Evolutionary conservation across 2,113 vertebrate species (phyloP), one percentile per base, ranked within the genome.

Genomic region (Pelvicachromis taeniatus): DNA sequence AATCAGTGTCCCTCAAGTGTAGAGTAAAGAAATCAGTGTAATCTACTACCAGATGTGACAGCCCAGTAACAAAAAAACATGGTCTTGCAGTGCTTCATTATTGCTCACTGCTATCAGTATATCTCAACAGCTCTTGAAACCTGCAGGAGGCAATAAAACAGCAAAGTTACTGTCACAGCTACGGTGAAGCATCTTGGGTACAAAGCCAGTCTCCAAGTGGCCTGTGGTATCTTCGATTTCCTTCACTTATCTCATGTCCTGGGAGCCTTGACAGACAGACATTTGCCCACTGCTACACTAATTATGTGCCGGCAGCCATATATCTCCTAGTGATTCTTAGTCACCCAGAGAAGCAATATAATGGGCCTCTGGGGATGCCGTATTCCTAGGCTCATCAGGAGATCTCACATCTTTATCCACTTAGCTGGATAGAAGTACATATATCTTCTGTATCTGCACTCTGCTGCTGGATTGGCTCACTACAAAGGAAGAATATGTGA

Each of bases 391-490:
- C 82, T 85, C 78, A 80, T 86, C 68, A 73, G 56, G 89, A 53
- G 77, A 87, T 65, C 85, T 78, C 14, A 23, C 65, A 40, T 90
- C 82, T 89, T 91, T 88, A 88, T 88, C 90, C 89, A 91, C 86
- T 92, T 93, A 86, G 63, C 86, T 82, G 31, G 50, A 77, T 63
- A 84, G 38, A 85, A 70, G 53, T 85, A 82, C 56, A 84, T 88
- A 91, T 77, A 50, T 70, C 50, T 52, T 63, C 61, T 84, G 55
- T 61, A 35, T 84, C 70, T 83, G 26, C 29, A 56, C 35, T 78
- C 31, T 81, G 45, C 83, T 63, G 23, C 29, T 26, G 58, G 81
- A 73, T 65, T 55, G 3, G 70, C 56, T 31, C 52, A 80, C 17
- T 23, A 26, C 7, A 23, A 59, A 52, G 21, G 10, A 45, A 52